Percentiles rank a stretch among this genome's conserved stretches.
Conservation (phyloP, 2,113 vertebrate species). For the Pantherophis guttatus region DNA sequence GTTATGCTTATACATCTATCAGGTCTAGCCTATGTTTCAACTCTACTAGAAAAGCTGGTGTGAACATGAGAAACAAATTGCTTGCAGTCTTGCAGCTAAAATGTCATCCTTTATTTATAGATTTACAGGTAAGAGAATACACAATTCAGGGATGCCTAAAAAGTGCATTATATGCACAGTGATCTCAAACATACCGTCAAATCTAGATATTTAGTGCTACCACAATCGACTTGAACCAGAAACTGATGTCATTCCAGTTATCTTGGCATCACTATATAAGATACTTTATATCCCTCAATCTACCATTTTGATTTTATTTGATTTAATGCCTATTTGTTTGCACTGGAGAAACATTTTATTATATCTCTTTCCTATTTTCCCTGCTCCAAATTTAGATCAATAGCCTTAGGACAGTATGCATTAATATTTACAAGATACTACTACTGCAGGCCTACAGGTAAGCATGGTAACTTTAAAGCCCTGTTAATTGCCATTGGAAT, state of each 20-base stretch:
- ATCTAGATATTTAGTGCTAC: background rate
- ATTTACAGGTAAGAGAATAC: conserved; percentile 77
- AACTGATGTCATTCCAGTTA: background rate
- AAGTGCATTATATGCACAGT: background rate
- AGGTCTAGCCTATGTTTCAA: conserved; percentile 82
- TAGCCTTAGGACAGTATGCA: conserved; percentile 75
- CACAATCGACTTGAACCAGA: background rate
- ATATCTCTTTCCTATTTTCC: background rate
- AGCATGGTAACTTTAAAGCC: background rate
- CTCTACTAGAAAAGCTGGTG: conserved; percentile 69
- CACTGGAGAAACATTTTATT: background rate
- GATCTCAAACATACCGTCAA: background rate
- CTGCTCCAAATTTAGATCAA: conserved; percentile 75
- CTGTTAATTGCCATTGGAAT: background rate
- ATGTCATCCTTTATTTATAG: conserved; percentile 80
- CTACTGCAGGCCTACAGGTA: conserved; percentile 93
- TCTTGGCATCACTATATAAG: background rate
- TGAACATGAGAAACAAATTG: conserved; percentile 81
- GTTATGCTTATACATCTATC: conserved; percentile 82
- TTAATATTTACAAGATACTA: conserved; percentile 85
- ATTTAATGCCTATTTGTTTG: background rate
- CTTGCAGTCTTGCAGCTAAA: conserved; percentile 79
- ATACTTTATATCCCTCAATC: background rate
- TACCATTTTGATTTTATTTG: background rate
- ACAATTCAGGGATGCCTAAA: background rate